Evolutionary conservation across 1,140 invertebrate species (phyloP), one percentile per base, ranked within the genome.

Genomic region (Drosophila ambigua): DNA sequence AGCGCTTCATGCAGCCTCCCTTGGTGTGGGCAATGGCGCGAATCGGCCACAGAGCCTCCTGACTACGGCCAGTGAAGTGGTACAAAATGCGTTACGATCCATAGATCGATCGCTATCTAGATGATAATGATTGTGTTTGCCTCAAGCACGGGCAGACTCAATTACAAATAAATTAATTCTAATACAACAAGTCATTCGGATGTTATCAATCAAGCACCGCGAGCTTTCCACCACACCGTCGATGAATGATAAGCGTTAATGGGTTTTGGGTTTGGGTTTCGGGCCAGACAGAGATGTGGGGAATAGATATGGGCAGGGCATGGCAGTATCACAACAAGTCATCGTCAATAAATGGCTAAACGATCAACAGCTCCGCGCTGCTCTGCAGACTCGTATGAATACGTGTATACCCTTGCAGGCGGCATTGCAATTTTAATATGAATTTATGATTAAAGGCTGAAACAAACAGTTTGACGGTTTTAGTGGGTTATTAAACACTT

Each of bases 11-110:
- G 72, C 83, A 4, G 82, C 85, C 7, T 77, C 90, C 2, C 52
- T 88, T 5, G 72, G 66, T 24, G 65, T 71, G 0, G 48, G 72
- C 24, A 91, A 90, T 45, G 80, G 82, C 2, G 87, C 90, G 20
- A 62, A 52, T 35, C 66, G 77, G 7, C 71, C 77, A 1, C 59
- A 63, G 1, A 44, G 68, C 1, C 24, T 88, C 3, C 66, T 87
- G 13, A 59, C 58, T 23, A 45, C 75, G 16, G 90, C 90, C 49
- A 72, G 71, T 49, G 62, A 65, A 31, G 63, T 88, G 50, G 49
- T 91, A 15, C 71, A 52, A 31, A 84, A 52, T 26, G 79, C 79
- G 45, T 55, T 88, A 24, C 26, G 50, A 5, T 39, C 53, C 6
- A 63, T 69, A 31, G 67, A 58, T 16, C 28, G 46, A 20, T 54